These are phyloP conservation scores for Philereme transversata DNA, from an alignment of 2,888 invertebrate species.

Conservation along the genomic window DNA sequence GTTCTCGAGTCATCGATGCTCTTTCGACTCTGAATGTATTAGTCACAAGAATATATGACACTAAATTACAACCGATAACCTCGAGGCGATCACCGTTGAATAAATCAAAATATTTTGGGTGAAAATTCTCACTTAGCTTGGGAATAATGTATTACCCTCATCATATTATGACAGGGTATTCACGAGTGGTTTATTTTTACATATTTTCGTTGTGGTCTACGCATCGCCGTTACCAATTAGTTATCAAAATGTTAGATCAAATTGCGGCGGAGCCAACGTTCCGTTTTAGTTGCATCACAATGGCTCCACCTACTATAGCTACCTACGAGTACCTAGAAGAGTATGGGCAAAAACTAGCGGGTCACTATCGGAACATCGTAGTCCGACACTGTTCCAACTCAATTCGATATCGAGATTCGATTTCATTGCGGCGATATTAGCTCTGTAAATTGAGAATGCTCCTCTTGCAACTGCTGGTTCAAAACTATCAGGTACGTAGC, in stretches of 20 bases:
- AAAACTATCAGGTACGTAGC: conserved; percentile 2
- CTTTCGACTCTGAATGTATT: conserved; percentile 57
- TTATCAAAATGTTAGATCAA: conserved; percentile 66
- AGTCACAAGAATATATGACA: conserved; percentile 60
- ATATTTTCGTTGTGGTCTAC: conserved; percentile 57
- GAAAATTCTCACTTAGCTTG: conserved; percentile 38
- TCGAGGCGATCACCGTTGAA: conserved; percentile 51
- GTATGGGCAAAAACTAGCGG: conserved; percentile 52
- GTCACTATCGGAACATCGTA: conserved; percentile 49
- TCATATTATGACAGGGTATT: conserved; percentile 45
- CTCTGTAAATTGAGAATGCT: conserved; percentile 31
- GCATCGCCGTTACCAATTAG: conserved; percentile 68
- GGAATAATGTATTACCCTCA: conserved; percentile 40
- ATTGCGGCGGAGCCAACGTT: conserved; percentile 50
- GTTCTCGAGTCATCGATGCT: conserved; percentile 53
- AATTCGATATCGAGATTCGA: conserved; percentile 46
- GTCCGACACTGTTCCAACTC: conserved; percentile 40
- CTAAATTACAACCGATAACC: conserved; percentile 57
- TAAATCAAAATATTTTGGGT: conserved; percentile 47
- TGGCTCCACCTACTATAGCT: conserved; percentile 37
- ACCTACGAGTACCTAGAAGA: neutral
- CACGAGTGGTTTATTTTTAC: conserved; percentile 44
- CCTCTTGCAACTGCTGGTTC: conserved; percentile 20
- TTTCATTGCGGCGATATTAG: conserved; percentile 33
- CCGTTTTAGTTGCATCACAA: conserved; percentile 63